phyloP scores from a whole-genome alignment of 2,797 vertebrate genomes.

The Heliangelus exortis region DNA sequence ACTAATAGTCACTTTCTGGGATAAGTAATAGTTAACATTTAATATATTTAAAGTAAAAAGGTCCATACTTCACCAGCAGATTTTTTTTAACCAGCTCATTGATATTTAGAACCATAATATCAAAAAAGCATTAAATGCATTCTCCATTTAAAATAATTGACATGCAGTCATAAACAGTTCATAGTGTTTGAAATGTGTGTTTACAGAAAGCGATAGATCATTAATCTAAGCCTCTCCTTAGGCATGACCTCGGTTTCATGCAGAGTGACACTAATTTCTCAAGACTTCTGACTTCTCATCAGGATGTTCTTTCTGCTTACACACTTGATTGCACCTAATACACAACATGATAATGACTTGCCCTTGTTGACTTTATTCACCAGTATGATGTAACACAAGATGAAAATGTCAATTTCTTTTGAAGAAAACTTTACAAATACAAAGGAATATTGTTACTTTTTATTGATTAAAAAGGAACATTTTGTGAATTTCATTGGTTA shows the following conservation, averaged over 20 bases:
- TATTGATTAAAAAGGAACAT: neutral
- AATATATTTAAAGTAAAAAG: neutral
- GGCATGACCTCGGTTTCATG: constrained; percentile 8
- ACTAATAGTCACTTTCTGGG: neutral
- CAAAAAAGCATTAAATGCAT: neutral
- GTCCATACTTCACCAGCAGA: neutral
- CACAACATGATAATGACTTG: constrained; percentile 13
- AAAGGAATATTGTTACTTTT: too few relatives aligned
- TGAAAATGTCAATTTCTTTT: constrained; percentile 45
- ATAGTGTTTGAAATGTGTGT: constrained; percentile 43
- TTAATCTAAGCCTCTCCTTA: constrained; percentile 53
- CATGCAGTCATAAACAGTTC: neutral
- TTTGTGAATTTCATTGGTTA: neutral
- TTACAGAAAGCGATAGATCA: constrained; percentile 67
- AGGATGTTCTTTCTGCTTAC: constrained; percentile 18
- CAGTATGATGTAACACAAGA: neutral
- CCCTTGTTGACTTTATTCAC: neutral
- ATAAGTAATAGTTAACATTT: neutral
- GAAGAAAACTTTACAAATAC: neutral
- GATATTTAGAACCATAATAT: constrained; percentile 19
- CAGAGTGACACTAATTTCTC: constrained; percentile 53
- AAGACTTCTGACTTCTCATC: constrained; percentile 51
- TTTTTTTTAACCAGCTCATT: neutral
- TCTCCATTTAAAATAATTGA: constrained; percentile 47
- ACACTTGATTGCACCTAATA: constrained; percentile 43